These are phyloP conservation scores for Fratercula arctica DNA, from an alignment of 2,797 vertebrate species.

Conservation along the genomic window DNA sequence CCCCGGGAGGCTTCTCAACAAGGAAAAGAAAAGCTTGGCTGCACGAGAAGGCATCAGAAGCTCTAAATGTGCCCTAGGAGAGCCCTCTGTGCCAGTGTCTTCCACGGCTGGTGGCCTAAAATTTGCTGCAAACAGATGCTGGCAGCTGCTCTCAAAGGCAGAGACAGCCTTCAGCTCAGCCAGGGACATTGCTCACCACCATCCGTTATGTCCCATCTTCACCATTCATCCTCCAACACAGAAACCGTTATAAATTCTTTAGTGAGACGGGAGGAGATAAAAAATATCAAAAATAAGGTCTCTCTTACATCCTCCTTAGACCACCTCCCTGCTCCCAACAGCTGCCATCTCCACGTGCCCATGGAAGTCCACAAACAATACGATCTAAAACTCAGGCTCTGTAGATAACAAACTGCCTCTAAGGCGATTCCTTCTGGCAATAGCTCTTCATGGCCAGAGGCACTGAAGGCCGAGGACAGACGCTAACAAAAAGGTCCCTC, in stretches of 20 bases:
- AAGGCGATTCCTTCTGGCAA: background rate
- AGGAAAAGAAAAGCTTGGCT: background rate
- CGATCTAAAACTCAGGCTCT: background rate
- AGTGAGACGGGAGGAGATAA: background rate
- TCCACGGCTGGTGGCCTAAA: background rate
- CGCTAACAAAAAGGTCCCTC: background rate
- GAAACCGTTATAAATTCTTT: background rate
- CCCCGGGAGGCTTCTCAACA: background rate
- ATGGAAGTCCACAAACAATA: background rate
- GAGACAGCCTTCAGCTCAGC: background rate
- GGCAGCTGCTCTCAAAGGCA: background rate
- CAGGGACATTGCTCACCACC: background rate
- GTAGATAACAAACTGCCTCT: background rate
- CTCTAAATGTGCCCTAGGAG: background rate
- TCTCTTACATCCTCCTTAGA: background rate
- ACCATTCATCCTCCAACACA: background rate
- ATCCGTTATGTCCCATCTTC: rapidly evolving
- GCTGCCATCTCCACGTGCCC: background rate
- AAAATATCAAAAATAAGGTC: background rate
- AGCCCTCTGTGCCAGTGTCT: background rate
- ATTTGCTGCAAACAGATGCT: background rate
- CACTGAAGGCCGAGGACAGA: background rate
- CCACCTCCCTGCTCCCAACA: background rate
- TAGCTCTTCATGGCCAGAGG: background rate
- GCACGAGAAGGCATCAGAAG: background rate